Base-by-base conservation (phyloP, 2,113 vertebrate species). In the Heloderma charlesbogerti region DNA sequence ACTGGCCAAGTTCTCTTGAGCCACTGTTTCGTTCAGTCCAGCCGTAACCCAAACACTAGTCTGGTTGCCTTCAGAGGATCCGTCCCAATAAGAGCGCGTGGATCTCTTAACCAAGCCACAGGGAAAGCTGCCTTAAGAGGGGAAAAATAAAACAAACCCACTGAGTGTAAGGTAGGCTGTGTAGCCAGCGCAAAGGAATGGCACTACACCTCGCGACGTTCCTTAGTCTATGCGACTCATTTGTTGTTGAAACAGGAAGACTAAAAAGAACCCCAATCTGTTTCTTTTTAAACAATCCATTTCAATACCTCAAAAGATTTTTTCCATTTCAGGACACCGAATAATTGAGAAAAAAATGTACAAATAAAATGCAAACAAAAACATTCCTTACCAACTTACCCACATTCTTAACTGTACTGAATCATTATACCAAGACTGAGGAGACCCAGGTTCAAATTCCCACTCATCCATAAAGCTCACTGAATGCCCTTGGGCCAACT, bases 101-200 rank as follows among this genome's bases (percentile, higher is more conserved):
- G 88, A 91, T 90, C 29, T 84, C 18, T 79, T 92, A 71, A 82
- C 82, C 93, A 96, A 94, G 51, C 97, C 97, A 93, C 96, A 97
- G 0, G 97, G 96, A 89, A 97, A 97, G 0, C 15, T 81, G 69
- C 93, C 97, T 98, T 71, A 89, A 89, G 74, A 60, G 31, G 75
- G 74, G 51, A 83, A 54, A 45, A 80, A 69, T 37, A 92, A 43
- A 51, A 84, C 48, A 89, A 45, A 34, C n/a, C 20, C 16, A 0
- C 0, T 67, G 63, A 43, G 57, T 25, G 83, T 5, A 31, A 72
- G 10, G 2, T 6, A 22, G 0, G 0, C 0, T 45, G 3, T 79
- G 85, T 2, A 0, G 0, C 27, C 12, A 79, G 51, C 43, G 48
- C 31, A 67, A 51, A 9, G 16, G 16, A 54, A 13, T 37, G 9